These are phyloP conservation scores for Nannospalax galili DNA, from an alignment of 2,113 vertebrate genomes.

Conservation along the genomic window DNA sequence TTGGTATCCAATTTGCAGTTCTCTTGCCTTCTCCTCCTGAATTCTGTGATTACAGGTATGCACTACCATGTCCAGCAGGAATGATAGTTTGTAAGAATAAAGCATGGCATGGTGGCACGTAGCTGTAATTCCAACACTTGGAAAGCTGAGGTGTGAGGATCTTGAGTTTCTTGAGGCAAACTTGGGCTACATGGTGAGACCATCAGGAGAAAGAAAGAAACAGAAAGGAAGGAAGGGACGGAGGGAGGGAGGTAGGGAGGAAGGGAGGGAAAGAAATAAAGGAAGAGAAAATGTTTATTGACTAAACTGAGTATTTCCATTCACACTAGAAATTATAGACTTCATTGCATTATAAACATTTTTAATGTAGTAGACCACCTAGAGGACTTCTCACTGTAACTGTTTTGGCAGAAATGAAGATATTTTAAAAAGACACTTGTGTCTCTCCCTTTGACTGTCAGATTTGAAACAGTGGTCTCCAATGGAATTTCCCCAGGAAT, in stretches of 20 bases:
- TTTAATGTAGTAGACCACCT: slow-evolving; percentile 43
- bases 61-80: not conserved
- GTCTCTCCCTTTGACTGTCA: not conserved
- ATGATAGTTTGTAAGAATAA: not conserved
- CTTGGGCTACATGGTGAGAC: not conserved
- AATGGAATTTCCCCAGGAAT: not conserved
- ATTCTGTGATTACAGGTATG: not conserved
- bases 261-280: not conserved
- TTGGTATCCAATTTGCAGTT: not conserved
- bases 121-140: not conserved
- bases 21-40: not conserved
- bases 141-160: no score
- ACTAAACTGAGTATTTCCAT: slow-evolving; percentile 43
- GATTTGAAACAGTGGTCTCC: not conserved
- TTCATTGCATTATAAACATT: slow-evolving; percentile 47
- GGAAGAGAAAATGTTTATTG: slow-evolving; percentile 2
- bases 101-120: not conserved
- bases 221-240: no score
- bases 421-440: not conserved
- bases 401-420: not conserved
- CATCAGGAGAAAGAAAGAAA: not conserved
- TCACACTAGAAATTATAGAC: slow-evolving; percentile 55
- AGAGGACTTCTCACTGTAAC: not conserved
- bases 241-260: no score
- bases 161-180: not conserved